Evolutionary conservation across 92 coral and sea anemone genomes (phyloP).

Genomic region (Metridium senile): DNA sequence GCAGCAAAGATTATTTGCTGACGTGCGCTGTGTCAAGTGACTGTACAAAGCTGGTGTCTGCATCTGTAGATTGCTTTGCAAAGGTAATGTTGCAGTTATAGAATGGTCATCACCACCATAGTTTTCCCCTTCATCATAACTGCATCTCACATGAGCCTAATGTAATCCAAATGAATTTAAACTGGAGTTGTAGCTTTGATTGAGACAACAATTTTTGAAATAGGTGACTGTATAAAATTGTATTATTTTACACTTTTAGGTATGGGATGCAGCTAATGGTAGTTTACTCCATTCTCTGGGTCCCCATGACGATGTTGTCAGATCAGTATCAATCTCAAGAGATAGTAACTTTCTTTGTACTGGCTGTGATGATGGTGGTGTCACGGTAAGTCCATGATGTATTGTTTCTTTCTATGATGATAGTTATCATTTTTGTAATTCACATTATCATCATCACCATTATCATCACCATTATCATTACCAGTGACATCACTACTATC

Average conservation of each 20-base stretch:
- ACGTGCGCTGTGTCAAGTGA: slow-evolving; percentile 87
- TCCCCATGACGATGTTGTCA: slow-evolving; percentile 83
- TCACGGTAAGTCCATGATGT: slow-evolving; percentile 82
- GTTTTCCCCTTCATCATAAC: no score
- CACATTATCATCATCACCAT: no score
- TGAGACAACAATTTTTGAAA: no score
- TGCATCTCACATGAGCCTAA: no score
- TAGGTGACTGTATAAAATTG: no score
- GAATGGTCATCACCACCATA: no score
- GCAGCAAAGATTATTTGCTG: slow-evolving; percentile 74
- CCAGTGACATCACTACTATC: no score
- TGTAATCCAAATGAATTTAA: no score
- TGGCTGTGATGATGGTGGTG: slow-evolving; percentile 95
- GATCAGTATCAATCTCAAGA: slow-evolving; percentile 84
- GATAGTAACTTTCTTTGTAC: slow-evolving; percentile 75
- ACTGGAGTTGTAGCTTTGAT: no score
- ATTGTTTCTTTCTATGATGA: no score
- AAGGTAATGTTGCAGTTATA: slow-evolving; percentile 88
- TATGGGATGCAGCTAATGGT: slow-evolving; percentile 87
- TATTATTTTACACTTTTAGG: slow-evolving; percentile 30
- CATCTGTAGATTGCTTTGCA: slow-evolving; percentile 81
- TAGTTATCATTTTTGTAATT: no score
- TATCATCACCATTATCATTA: no score
- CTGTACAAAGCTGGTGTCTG: slow-evolving; percentile 70
- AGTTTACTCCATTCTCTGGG: slow-evolving; percentile 65